Conservation (phyloP, 2,888 invertebrate species). For the Lasioglossum marginatum region DNA sequence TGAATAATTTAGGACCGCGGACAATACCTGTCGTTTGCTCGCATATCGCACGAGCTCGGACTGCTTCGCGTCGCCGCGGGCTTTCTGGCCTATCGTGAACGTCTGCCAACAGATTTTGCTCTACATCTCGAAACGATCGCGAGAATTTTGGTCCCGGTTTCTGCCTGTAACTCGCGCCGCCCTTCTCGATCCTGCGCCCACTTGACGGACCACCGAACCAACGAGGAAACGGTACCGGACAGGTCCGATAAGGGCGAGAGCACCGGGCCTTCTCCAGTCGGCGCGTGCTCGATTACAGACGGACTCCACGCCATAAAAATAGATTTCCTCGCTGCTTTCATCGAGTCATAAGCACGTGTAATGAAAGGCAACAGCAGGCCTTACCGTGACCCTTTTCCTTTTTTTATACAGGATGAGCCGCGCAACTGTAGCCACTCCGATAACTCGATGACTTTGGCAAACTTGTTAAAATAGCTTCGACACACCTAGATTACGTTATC, state of each 20-base stretch:
- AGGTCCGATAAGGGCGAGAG: slow-evolving; percentile 19
- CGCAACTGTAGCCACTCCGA: not conserved
- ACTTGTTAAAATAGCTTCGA: not conserved
- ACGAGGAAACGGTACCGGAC: not conserved
- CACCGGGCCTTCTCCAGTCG: slow-evolving; percentile 22
- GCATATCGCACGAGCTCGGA: slow-evolving; percentile 8
- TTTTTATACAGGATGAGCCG: not conserved
- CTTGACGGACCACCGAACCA: not conserved
- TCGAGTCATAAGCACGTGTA: slow-evolving; percentile 38
- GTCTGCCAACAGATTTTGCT: slow-evolving; percentile 43
- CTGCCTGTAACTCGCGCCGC: not conserved
- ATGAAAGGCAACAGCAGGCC: slow-evolving; percentile 16
- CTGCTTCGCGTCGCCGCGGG: not conserved
- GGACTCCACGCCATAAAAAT: slow-evolving; percentile 33
- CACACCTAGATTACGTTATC: not conserved
- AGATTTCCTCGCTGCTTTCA: slow-evolving; percentile 38
- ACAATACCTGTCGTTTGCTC: slow-evolving; percentile 68
- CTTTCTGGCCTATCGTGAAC: slow-evolving; percentile 35
- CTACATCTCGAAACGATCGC: slow-evolving; percentile 34
- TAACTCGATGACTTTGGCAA: not conserved
- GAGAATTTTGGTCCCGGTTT: not conserved
- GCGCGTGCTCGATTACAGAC: slow-evolving; percentile 46
- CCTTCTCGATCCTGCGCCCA: not conserved
- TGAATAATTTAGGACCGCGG: slow-evolving; percentile 77
- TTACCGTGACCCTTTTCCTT: slow-evolving; percentile 7